Conservation (phyloP, 2,888 invertebrate genomes). For the Trichogramma dendrolimi region DNA sequence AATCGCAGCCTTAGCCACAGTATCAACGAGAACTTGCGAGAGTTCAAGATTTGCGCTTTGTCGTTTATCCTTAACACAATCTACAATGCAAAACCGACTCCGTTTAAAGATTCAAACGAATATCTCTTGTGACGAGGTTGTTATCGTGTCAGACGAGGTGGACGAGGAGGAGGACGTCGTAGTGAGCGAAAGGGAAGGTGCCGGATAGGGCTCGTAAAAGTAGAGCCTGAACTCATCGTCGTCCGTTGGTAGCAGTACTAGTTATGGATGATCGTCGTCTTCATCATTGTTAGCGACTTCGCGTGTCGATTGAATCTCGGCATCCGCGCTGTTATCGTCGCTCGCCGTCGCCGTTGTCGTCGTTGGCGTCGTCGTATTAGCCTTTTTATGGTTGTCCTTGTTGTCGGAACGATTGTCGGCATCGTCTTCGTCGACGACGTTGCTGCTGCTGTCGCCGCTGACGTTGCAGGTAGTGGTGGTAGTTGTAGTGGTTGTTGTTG, state of each 20-base stretch:
- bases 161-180: too few species aligned
- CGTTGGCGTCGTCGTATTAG: slow-evolving; percentile 1
- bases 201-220: too few species aligned
- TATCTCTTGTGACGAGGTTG: slow-evolving; percentile 38
- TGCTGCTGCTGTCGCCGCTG: slow-evolving; percentile 3
- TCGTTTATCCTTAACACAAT: too few species aligned
- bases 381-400: slow-evolving; percentile 26
- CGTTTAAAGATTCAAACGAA: slow-evolving; percentile 35
- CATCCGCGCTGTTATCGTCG: slow-evolving; percentile 32
- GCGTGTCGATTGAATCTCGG: not conserved
- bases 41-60: too few species aligned
- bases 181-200: too few species aligned
- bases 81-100: too few species aligned
- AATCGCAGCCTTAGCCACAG: too few species aligned
- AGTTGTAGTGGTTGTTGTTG: not conserved
- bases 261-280: not conserved
- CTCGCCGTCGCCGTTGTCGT: not conserved
- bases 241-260: not conserved
- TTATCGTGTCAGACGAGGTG: not conserved
- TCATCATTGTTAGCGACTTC: not conserved
- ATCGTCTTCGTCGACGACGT: not conserved
- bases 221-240: not conserved
- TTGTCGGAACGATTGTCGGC: slow-evolving; percentile 37
- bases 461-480: slow-evolving; percentile 19
- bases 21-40: too few species aligned